A percentile compares a stretch with the other conserved stretches of the same genome.
Evolutionary conservation across 2,797 vertebrate genomes (phyloP).

Genomic region (Acanthopagrus latus): DNA sequence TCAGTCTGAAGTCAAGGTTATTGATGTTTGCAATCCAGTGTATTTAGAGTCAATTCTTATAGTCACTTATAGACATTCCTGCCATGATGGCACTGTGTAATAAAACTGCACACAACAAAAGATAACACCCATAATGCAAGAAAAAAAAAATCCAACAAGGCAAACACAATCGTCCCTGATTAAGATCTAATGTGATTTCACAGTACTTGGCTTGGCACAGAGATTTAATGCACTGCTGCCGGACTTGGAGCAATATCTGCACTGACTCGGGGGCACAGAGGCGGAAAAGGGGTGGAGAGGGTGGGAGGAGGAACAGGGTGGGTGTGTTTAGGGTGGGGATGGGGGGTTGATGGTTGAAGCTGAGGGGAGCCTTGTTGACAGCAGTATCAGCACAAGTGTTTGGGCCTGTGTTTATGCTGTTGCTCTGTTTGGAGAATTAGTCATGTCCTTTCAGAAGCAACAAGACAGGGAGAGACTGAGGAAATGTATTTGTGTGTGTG

Average conservation of each 20-base stretch:
- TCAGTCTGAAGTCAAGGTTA: neutral
- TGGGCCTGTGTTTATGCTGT: constrained; percentile 64
- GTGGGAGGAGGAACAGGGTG: constrained; percentile 14
- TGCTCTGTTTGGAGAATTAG: constrained; percentile 75
- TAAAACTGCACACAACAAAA: constrained; percentile 39
- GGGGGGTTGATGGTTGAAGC: constrained; percentile 42
- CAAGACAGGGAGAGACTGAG: constrained; percentile 18
- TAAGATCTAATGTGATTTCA: constrained; percentile 83
- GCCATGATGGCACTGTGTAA: neutral
- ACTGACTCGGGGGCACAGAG: constrained; percentile 57
- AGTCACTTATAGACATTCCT: neutral
- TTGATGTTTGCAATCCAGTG: constrained; percentile 4
- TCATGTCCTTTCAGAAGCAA: constrained; percentile 58
- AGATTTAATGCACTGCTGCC: constrained; percentile 77
- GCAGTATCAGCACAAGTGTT: constrained; percentile 63
- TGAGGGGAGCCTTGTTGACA: constrained; percentile 68
- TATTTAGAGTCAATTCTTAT: neutral
- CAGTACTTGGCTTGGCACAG: constrained; percentile 72
- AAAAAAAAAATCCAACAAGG: constrained; percentile 50
- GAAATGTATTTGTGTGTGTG: constrained; percentile 6
- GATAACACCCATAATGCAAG: constrained; percentile 45
- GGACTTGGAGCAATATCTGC: constrained; percentile 72
- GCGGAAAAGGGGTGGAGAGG: constrained; percentile 36
- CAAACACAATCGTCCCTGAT: constrained; percentile 76
- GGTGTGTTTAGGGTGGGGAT: constrained; percentile 18